Conservation (phyloP, 2,797 vertebrate genomes). For the Scolopax bukidnonensis region DNA sequence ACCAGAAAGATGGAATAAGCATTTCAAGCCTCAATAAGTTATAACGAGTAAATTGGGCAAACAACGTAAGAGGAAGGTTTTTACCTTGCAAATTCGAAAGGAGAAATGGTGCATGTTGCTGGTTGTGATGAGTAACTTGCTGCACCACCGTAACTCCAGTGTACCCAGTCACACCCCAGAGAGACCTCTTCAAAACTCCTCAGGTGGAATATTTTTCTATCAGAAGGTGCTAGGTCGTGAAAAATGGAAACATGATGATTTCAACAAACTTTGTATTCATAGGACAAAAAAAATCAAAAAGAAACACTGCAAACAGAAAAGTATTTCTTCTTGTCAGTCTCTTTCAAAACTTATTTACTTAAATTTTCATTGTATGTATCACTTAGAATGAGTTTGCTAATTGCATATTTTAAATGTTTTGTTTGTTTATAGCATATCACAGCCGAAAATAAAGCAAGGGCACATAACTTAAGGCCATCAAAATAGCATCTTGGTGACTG, state of each 20-base stretch:
- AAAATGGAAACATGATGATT: not conserved
- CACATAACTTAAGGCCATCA: not conserved
- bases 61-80: not conserved
- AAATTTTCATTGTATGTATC: not conserved
- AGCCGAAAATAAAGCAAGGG: slow-evolving; percentile 19
- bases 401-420: not conserved
- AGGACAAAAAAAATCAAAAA: not conserved
- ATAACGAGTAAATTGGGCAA: not conserved
- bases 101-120: not conserved
- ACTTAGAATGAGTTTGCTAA: not conserved
- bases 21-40: not conserved
- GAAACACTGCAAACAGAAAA: not conserved
- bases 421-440: not conserved
- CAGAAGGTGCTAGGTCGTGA: not conserved
- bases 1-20: not conserved
- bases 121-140: not conserved
- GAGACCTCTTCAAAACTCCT: not conserved
- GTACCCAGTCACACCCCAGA: not conserved
- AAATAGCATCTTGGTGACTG: not conserved
- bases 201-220: not conserved
- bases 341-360: not conserved
- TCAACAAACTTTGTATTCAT: not conserved
- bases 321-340: not conserved
- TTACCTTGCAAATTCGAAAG: not conserved
- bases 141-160: not conserved